A percentile compares a stretch with the other conserved stretches of the same genome.
Evolutionary conservation across 2,797 vertebrate species (phyloP).

Genomic region (Hapalemur alaotrensis): DNA sequence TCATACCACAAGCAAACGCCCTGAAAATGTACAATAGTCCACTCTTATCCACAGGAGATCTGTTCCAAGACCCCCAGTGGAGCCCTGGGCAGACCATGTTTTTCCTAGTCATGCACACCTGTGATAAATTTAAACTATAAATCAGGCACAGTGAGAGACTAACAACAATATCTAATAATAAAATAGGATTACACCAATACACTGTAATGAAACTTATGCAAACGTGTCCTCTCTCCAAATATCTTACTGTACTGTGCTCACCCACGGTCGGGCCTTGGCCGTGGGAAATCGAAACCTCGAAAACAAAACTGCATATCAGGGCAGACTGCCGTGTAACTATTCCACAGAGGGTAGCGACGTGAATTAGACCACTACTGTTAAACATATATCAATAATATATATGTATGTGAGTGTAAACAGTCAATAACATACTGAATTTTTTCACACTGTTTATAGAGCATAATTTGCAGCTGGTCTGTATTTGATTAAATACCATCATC

Average conservation of each 20-base stretch:
- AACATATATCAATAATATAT: not conserved
- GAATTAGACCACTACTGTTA: not conserved
- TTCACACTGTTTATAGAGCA: conserved; percentile 53
- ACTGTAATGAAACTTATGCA: too few relatives aligned
- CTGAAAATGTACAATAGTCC: not conserved
- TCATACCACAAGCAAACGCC: not conserved
- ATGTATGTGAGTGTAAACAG: not conserved
- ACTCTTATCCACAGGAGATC: not conserved
- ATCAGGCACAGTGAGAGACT: not conserved
- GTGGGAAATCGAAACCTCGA: not conserved
- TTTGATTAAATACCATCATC: conserved; percentile 68
- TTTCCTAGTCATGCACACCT: not conserved
- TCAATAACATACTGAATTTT: conserved; percentile 32
- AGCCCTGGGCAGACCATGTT: rapidly evolving
- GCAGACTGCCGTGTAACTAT: not conserved
- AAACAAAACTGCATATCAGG: not conserved
- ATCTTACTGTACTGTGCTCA: not conserved
- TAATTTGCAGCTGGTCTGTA: conserved; percentile 55
- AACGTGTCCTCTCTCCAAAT: not conserved
- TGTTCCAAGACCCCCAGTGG: too few relatives aligned
- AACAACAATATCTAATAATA: not conserved
- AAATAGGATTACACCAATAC: not conserved
- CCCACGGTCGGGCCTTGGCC: not conserved
- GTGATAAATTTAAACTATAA: not conserved
- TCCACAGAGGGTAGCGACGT: not conserved